Evolutionary conservation across 2,888 invertebrate species (phyloP).

Genomic region (Lycocerus yunnanus): DNA sequence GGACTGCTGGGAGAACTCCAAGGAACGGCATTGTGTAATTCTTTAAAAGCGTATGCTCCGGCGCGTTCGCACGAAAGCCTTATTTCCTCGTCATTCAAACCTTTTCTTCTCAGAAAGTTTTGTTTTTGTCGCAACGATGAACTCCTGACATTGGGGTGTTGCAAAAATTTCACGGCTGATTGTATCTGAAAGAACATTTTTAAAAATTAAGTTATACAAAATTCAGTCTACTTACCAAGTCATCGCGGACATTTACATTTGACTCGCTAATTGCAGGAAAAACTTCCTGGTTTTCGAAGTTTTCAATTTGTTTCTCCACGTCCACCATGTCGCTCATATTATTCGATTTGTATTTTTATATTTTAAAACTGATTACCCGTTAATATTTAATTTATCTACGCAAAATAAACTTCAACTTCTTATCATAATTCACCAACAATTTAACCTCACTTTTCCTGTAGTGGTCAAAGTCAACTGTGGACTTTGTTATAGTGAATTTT

Average conservation of each 20-base stretch:
- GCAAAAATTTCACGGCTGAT: slow-evolving; percentile 84
- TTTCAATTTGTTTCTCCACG: not conserved
- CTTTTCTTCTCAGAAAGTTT: slow-evolving; percentile 77
- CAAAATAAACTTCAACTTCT: not conserved
- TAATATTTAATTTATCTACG: not conserved
- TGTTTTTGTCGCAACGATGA: slow-evolving; percentile 80
- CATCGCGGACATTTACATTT: not conserved
- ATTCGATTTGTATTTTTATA: not conserved
- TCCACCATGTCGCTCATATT: not conserved
- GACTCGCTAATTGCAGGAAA: not conserved
- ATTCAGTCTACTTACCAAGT: not conserved
- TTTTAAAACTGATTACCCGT: not conserved
- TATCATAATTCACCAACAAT: not conserved
- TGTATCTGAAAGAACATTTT: slow-evolving; percentile 65
- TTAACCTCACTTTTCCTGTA: not conserved
- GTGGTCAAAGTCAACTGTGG: not conserved
- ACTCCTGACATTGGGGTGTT: slow-evolving; percentile 80
- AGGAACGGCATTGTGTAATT: slow-evolving; percentile 40
- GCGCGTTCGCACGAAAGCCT: slow-evolving; percentile 74
- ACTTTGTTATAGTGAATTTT: not conserved
- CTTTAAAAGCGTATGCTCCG: slow-evolving; percentile 51
- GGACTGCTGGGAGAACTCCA: slow-evolving; percentile 40
- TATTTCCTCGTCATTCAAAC: slow-evolving; percentile 76
- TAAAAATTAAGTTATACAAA: not conserved
- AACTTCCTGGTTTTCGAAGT: not conserved